Percentiles rank a stretch among this genome's conserved stretches.
Conservation (phyloP, 2,797 vertebrate species). For the Poecile montanus region DNA sequence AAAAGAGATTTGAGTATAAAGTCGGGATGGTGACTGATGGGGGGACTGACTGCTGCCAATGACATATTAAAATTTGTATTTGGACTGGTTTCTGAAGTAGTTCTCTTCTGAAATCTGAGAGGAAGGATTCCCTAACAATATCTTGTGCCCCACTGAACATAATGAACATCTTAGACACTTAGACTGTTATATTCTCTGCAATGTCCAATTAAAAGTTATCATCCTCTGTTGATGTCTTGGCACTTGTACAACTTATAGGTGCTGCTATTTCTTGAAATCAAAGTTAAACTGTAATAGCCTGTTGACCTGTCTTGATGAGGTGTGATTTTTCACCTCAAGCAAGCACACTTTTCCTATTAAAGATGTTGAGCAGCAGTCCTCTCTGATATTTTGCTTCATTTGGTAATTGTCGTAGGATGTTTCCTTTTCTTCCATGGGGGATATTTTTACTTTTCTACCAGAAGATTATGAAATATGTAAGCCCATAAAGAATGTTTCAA, state of each 20-base stretch:
- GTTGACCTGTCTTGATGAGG: neutral
- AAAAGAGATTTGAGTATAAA: neutral
- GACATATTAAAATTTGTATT: accelerated
- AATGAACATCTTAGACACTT: neutral
- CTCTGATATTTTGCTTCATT: neutral
- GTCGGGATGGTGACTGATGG: neutral
- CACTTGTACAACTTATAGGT: neutral
- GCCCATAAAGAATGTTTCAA: neutral
- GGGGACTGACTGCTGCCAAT: neutral
- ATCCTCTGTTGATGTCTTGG: neutral
- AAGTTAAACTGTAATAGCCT: neutral
- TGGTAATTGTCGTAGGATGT: neutral
- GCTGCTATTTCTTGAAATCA: slow-evolving; percentile 11
- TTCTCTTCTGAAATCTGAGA: neutral
- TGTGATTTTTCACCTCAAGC: slow-evolving; percentile 10
- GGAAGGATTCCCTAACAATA: neutral
- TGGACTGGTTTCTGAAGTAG: neutral
- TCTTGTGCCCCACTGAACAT: neutral
- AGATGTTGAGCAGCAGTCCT: neutral
- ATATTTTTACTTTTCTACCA: slow-evolving; percentile 30
- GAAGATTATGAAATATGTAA: slow-evolving; percentile 33
- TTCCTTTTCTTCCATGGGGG: neutral
- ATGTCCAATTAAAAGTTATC: neutral
- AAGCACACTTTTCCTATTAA: neutral
- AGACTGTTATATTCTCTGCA: neutral